These are phyloP conservation scores for Spinibarbus caldwelli DNA, from an alignment of 2,797 vertebrate genomes.

Conservation along the genomic window DNA sequence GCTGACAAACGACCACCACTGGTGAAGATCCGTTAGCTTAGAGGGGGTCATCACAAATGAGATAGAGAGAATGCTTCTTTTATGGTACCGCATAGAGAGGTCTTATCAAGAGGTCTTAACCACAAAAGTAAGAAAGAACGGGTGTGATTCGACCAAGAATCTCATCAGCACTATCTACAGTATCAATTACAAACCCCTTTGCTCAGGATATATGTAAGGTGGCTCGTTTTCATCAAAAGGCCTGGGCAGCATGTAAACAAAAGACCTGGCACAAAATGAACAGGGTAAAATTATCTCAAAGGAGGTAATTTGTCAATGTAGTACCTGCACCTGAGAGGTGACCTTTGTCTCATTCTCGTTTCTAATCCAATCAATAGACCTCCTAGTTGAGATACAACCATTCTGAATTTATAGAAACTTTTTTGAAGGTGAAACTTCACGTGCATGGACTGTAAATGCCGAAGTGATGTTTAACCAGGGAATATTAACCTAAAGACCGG, in stretches of 20 bases:
- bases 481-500: constrained; percentile 32
- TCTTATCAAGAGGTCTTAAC: background rate
- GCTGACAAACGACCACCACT: constrained; percentile 39
- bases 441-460: constrained; percentile 33
- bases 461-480: constrained; percentile 1
- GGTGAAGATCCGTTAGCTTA: background rate
- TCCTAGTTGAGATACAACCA: constrained; percentile 19
- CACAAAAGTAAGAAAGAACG: background rate
- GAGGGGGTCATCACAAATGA: background rate
- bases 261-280: constrained; percentile 20
- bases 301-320: constrained; percentile 40
- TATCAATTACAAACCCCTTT: background rate
- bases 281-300: constrained; percentile 26
- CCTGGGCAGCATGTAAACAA: background rate
- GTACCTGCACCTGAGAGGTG: constrained; percentile 32
- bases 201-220: background rate
- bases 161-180: background rate
- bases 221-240: background rate
- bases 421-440: constrained; percentile 36
- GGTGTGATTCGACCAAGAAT: background rate
- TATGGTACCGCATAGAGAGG: background rate
- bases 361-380: constrained; percentile 39
- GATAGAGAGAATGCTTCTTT: background rate
- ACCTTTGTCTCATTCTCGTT: constrained; percentile 28
- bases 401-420: constrained; percentile 27